phyloP scores from a whole-genome alignment of 2,797 vertebrate genomes.

The Spinus olivaceus region DNA sequence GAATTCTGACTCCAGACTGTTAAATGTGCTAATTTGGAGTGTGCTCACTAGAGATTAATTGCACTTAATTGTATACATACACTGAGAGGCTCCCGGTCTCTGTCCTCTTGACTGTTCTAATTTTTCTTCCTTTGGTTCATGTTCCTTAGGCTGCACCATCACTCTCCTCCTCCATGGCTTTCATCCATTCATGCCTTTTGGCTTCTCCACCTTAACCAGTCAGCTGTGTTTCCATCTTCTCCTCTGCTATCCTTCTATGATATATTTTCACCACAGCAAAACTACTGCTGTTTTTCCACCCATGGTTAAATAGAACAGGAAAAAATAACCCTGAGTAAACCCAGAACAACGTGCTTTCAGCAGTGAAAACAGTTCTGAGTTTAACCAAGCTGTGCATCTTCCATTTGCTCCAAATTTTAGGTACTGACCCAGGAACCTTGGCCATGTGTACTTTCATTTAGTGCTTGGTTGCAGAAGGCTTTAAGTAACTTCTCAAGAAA shows the following conservation, averaged over 20 bases:
- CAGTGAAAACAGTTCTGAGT: neutral
- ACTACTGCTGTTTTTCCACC: neutral
- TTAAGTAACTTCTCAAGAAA: neutral
- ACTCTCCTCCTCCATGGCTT: neutral
- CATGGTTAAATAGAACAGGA: neutral
- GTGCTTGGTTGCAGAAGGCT: neutral
- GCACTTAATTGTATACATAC: neutral
- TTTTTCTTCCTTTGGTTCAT: neutral
- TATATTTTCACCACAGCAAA: neutral
- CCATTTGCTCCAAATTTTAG: neutral
- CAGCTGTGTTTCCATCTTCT: neutral
- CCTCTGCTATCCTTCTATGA: neutral
- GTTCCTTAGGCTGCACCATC: neutral
- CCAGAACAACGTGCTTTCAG: neutral
- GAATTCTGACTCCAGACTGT: neutral
- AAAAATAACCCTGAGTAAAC: accelerated
- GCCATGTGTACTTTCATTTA: neutral
- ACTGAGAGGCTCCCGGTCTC: neutral
- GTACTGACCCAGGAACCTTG: neutral
- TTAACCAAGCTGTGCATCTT: neutral
- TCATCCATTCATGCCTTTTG: neutral
- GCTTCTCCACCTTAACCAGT: neutral
- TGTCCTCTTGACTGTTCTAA: neutral
- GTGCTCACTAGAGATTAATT: neutral
- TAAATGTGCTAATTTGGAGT: neutral